Percentiles rank a stretch among this genome's conserved stretches.
These are phyloP conservation scores for Tragelaphus scriptus DNA, from an alignment of 2,113 vertebrate species.

Conservation along the genomic window DNA sequence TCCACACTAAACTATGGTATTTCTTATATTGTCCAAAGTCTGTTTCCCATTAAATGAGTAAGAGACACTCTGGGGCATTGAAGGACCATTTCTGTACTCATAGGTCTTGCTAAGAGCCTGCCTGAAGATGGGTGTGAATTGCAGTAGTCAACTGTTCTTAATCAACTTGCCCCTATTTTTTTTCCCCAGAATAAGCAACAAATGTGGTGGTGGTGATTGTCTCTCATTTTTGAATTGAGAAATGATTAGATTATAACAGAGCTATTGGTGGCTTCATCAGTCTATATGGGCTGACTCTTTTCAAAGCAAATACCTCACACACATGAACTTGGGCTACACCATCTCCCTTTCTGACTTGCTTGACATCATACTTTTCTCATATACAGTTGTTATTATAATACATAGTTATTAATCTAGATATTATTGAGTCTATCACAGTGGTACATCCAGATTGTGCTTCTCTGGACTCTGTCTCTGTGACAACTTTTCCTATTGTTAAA, in stretches of 20 bases:
- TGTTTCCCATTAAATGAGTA: constrained; percentile 60
- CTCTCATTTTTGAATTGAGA: not conserved
- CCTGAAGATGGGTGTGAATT: constrained; percentile 11
- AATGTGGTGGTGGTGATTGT: not conserved
- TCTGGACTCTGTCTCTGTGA: not conserved
- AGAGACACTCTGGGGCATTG: constrained; percentile 24
- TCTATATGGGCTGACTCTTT: not conserved
- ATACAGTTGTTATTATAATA: not conserved
- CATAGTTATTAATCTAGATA: not conserved
- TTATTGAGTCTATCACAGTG: not conserved
- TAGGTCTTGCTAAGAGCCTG: constrained; percentile 13
- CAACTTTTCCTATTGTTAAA: not conserved
- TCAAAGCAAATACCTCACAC: not conserved
- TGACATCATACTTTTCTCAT: not conserved
- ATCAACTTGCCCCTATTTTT: not conserved
- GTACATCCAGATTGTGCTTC: not conserved
- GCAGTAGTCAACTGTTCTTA: not conserved
- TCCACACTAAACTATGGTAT: not conserved
- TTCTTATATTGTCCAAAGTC: constrained; percentile 6
- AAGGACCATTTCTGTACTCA: constrained; percentile 38
- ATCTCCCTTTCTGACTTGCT: not conserved
- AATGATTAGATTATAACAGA: not conserved
- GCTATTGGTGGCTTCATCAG: not conserved
- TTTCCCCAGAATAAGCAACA: not conserved
- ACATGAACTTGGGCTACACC: not conserved